phyloP scores from a whole-genome alignment of 2,888 invertebrate genomes.

The Sceliomorpha sp. region DNA sequence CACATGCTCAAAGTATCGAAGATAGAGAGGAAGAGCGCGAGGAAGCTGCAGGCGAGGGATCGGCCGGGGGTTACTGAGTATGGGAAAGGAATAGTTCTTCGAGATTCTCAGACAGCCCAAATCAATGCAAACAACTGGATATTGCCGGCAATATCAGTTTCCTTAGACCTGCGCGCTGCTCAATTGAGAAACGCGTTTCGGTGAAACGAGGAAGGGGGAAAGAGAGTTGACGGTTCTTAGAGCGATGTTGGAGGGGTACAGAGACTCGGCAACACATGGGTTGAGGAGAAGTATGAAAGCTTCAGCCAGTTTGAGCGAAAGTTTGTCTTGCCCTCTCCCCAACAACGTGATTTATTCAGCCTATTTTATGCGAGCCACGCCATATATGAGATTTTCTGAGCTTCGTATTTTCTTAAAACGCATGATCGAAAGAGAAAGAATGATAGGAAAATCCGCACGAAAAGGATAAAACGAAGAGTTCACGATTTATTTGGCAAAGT shows the following conservation, averaged over 20 bases:
- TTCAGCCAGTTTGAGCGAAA: conserved; percentile 65
- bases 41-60: conserved; percentile 28
- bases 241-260: conserved; percentile 22
- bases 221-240: conserved; percentile 44
- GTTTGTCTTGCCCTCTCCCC: conserved; percentile 66
- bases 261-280: conserved; percentile 26
- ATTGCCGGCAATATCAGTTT: conserved; percentile 76
- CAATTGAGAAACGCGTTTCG: conserved; percentile 70
- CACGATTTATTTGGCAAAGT: conserved; percentile 52
- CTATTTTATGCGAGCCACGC: conserved; percentile 72
- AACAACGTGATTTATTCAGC: conserved; percentile 73
- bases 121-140: conserved; percentile 77
- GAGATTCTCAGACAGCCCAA: conserved; percentile 70
- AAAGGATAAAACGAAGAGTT: conserved; percentile 47
- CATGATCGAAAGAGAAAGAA: conserved; percentile 57
- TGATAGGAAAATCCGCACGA: conserved; percentile 52
- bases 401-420: conserved; percentile 70
- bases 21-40: conserved; percentile 37
- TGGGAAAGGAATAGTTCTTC: conserved; percentile 65
- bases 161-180: conserved; percentile 66
- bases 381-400: conserved; percentile 73
- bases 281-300: conserved; percentile 54
- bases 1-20: conserved; percentile 59
- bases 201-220: conserved; percentile 37
- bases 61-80: conserved; percentile 42